These are phyloP conservation scores for Drosophila affinis DNA, from an alignment of 2,888 invertebrate genomes.

Conservation along the genomic window DNA sequence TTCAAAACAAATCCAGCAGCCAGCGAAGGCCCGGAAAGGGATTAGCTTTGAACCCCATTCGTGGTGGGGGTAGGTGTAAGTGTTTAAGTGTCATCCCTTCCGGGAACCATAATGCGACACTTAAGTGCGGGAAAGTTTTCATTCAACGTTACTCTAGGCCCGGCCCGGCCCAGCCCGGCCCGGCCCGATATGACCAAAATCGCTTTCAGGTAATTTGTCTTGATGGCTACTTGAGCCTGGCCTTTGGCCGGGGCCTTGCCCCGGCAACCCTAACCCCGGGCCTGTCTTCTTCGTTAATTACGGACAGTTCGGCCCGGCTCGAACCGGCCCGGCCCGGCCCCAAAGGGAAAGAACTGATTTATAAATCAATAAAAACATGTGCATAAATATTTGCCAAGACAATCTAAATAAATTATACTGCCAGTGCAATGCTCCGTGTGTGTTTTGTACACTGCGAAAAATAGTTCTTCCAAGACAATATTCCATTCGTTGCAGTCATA, in stretches of 20 bases:
- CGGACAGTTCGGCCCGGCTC: too few species aligned
- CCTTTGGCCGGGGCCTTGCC: too few species aligned
- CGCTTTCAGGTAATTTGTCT: slow-evolving; percentile 66
- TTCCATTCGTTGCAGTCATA: too few species aligned
- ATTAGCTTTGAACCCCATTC: slow-evolving; percentile 54
- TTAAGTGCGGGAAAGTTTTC: slow-evolving; percentile 38
- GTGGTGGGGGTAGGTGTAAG: background rate
- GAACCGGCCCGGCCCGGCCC: too few species aligned
- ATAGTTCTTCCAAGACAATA: background rate
- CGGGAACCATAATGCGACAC: slow-evolving; percentile 48
- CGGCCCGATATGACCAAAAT: slow-evolving; percentile 25
- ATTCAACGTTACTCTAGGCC: background rate
- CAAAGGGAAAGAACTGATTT: slow-evolving; percentile 64
- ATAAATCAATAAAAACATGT: slow-evolving; percentile 73
- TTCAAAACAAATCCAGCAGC: slow-evolving; percentile 35
- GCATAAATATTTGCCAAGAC: slow-evolving; percentile 74
- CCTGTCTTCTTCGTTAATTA: slow-evolving; percentile 54
- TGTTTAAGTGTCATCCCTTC: slow-evolving; percentile 13
- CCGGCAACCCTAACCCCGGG: too few species aligned
- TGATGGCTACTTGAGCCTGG: slow-evolving; percentile 23
- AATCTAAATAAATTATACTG: slow-evolving; percentile 73
- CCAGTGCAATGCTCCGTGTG: slow-evolving; percentile 1
- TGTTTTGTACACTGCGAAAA: background rate
- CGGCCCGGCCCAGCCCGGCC: background rate
- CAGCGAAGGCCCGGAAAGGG: slow-evolving; percentile 21